Base-by-base conservation (phyloP, 2,797 vertebrate species). In the Odontamblyopus rebecca region DNA sequence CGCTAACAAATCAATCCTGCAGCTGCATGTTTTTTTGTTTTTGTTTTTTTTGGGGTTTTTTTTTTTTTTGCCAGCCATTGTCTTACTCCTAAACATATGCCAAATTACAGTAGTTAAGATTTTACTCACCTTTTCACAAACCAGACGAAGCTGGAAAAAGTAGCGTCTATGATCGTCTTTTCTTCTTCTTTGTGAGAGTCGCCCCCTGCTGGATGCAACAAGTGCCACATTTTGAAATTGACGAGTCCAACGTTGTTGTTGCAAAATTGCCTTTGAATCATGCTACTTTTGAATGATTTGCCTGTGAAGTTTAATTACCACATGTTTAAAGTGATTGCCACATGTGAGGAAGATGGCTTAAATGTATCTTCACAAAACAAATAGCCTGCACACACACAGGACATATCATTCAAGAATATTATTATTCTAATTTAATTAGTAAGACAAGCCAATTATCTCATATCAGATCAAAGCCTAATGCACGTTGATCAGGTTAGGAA, bases 151-250 rank as follows among this genome's bases (percentile, higher is more conserved):
- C n/a, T 57, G 7, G 23, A 26, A 26, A 35, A 7, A 19, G 7
- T 30, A 48, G 30, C 5, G 8, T 35, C 3, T 8, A n/a, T 12
- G 9, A 26, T 9, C 12, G 13, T 48, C 8, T 23, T 26, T 57
- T 26, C 54, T 41, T 35, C 18, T 8, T 2, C 8, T 29, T 12
- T 60, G 4, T 77, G 26, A 30, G 63, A 61, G 6, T 70, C 79
- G 75, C 71, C 87, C 78, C 48, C 89, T 76, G 48, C 26, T 77
- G 88, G 86, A 60, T 0, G 0, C 4, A 54, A 8, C 0, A 1
- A 16, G 0, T 63, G 35, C 0, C 75, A 65, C 76, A 63, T 0
- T 30, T 48, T 48, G 7, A n/a, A n/a, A 54, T 23, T 8, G 19
- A 53, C 6, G 50, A 53, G 5, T 5, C 6, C n/a, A n/a, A 8